Evolutionary conservation across 1,140 invertebrate species (phyloP).

Genomic region (Aphaenogaster ashmeadi): DNA sequence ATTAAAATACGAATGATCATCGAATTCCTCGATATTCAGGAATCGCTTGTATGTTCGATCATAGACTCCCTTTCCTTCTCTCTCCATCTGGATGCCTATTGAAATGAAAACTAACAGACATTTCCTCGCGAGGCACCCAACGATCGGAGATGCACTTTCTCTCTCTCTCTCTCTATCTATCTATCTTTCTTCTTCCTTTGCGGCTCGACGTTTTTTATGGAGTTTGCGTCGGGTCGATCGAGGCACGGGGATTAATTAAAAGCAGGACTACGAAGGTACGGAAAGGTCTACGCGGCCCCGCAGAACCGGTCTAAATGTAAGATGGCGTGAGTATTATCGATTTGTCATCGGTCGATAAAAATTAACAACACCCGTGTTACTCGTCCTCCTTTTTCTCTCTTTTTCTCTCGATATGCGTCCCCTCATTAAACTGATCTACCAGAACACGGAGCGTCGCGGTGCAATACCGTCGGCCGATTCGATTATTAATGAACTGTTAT

Average conservation of each 20-base stretch:
- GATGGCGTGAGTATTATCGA: slow-evolving; percentile 68
- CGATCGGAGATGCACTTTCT: not conserved
- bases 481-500: slow-evolving; percentile 10
- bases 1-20: slow-evolving; percentile 9
- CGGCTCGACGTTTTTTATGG: not conserved
- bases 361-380: slow-evolving; percentile 10
- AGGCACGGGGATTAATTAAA: slow-evolving; percentile 66
- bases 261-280: not conserved
- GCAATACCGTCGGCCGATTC: slow-evolving; percentile 19
- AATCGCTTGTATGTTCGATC: not conserved
- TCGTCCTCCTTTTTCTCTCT: slow-evolving; percentile 15
- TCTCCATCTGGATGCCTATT: not conserved
- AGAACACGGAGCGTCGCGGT: not conserved
- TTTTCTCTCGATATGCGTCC: not conserved
- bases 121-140: not conserved
- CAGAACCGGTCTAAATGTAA: slow-evolving; percentile 62
- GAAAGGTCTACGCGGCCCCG: slow-evolving; percentile 7
- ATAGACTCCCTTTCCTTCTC: not conserved
- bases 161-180: not conserved
- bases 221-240: slow-evolving; percentile 34
- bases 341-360: slow-evolving; percentile 66
- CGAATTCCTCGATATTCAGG: not conserved
- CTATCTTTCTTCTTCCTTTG: not conserved
- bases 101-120: slow-evolving; percentile 28
- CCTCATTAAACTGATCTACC: slow-evolving; percentile 17